phyloP scores from a whole-genome alignment of 2,113 vertebrate genomes.

The Pteruthius melanotis region DNA sequence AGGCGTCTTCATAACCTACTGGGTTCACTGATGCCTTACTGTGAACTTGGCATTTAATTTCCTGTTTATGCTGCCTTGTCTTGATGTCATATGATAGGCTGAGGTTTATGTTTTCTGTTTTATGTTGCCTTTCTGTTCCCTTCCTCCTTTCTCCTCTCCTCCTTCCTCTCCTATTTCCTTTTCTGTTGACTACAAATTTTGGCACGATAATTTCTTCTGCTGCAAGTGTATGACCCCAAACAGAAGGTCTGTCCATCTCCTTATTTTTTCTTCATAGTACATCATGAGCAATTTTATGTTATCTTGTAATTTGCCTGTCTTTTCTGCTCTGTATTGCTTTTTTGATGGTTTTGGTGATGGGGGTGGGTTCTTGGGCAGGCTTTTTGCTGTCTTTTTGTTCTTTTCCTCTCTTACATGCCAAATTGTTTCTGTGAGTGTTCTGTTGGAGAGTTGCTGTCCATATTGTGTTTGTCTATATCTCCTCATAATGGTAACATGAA shows the following conservation, averaged over 20 bases:
- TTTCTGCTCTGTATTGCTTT: neutral
- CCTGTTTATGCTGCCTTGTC: conserved; percentile 5
- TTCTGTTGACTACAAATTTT: neutral
- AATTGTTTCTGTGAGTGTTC: neutral
- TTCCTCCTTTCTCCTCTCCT: neutral
- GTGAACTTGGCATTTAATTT: conserved; percentile 44
- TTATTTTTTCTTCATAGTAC: neutral
- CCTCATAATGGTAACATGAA: neutral
- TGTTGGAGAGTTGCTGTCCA: neutral
- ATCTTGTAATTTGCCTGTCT: neutral
- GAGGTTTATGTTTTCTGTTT: neutral
- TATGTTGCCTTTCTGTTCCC: neutral
- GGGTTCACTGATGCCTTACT: neutral
- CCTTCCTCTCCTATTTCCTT: neutral
- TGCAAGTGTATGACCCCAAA: neutral
- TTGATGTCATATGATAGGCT: neutral
- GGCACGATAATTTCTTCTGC: neutral
- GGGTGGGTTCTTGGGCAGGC: neutral
- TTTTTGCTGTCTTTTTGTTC: neutral
- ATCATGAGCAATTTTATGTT: neutral
- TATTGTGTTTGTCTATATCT: neutral
- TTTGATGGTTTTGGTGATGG: neutral
- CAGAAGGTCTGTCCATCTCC: neutral
- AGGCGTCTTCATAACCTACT: neutral
- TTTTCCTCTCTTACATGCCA: neutral